Percentiles rank a stretch among this genome's conserved stretches.
Conservation (phyloP, 2,113 vertebrate species). For the Verasper variegatus region DNA sequence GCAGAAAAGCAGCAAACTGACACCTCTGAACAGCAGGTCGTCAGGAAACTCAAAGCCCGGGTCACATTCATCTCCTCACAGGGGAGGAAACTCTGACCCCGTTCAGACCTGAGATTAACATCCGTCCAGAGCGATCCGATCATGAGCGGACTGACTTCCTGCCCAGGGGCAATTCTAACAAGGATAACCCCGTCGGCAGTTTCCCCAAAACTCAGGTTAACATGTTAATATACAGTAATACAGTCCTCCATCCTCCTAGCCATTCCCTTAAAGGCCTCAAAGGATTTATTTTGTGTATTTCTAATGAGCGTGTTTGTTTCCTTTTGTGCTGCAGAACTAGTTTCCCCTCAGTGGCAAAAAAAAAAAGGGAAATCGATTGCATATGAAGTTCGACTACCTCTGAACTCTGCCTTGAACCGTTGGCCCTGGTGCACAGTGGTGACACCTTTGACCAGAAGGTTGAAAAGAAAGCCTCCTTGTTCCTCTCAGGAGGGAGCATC, state of each 20-base stretch:
- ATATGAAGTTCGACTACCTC: neutral
- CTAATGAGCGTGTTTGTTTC: neutral
- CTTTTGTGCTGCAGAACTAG: neutral
- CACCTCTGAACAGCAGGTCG: neutral
- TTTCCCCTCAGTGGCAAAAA: neutral
- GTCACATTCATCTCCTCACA: neutral
- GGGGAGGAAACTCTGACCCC: neutral
- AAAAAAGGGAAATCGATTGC: neutral
- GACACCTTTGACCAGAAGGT: neutral
- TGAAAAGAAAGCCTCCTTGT: neutral
- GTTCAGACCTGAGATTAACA: neutral
- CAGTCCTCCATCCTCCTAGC: neutral
- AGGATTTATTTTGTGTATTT: neutral
- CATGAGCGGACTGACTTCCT: slow-evolving; percentile 21
- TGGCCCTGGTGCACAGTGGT: too few relatives aligned
- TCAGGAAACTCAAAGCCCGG: slow-evolving; percentile 19
- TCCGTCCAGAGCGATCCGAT: neutral
- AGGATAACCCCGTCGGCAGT: neutral
- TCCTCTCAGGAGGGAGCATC: neutral
- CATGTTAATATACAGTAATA: neutral
- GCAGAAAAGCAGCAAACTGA: too few relatives aligned
- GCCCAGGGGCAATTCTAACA: neutral
- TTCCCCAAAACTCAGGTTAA: neutral
- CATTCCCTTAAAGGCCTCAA: neutral
- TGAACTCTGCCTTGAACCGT: too few relatives aligned